phyloP scores from a whole-genome alignment of 1,140 invertebrate genomes.

The Saccostrea echinata region DNA sequence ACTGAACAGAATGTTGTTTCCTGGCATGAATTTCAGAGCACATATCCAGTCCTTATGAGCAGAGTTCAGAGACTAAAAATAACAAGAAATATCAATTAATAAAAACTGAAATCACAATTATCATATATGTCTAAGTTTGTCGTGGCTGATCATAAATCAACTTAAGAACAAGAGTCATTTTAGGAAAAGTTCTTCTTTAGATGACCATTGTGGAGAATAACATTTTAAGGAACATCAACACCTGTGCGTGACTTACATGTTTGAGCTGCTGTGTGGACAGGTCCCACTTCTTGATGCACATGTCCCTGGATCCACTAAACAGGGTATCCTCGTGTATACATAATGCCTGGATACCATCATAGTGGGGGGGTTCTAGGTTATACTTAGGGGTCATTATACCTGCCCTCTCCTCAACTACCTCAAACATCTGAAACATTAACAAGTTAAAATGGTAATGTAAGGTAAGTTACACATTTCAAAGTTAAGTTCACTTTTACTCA shows the following conservation, averaged over 20 bases:
- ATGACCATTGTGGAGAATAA: no score
- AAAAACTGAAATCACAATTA: no score
- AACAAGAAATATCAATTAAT: neutral
- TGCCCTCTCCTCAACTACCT: constrained; percentile 83
- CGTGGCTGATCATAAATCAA: no score
- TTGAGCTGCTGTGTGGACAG: constrained; percentile 85
- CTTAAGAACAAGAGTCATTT: no score
- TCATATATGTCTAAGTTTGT: no score
- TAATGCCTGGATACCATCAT: constrained; percentile 92
- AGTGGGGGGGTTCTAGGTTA: constrained; percentile 92
- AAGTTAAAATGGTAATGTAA: neutral
- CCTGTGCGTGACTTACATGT: constrained; percentile 81
- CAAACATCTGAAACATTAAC: constrained; percentile 82
- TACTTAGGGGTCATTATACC: constrained; percentile 84
- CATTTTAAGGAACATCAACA: no score
- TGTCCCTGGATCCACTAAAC: constrained; percentile 93
- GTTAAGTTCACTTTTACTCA: no score
- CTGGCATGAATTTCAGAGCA: constrained; percentile 86
- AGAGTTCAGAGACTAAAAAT: constrained; percentile 88
- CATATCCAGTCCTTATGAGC: constrained; percentile 95
- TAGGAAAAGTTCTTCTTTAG: no score
- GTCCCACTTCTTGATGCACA: constrained; percentile 94
- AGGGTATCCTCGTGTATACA: constrained; percentile 85
- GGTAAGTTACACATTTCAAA: neutral
- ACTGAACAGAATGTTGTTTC: constrained; percentile 84